A percentile compares a stretch with the other conserved stretches of the same genome.
These are phyloP conservation scores for Cetonia aurata DNA, from an alignment of 2,888 invertebrate species.

Conservation along the genomic window DNA sequence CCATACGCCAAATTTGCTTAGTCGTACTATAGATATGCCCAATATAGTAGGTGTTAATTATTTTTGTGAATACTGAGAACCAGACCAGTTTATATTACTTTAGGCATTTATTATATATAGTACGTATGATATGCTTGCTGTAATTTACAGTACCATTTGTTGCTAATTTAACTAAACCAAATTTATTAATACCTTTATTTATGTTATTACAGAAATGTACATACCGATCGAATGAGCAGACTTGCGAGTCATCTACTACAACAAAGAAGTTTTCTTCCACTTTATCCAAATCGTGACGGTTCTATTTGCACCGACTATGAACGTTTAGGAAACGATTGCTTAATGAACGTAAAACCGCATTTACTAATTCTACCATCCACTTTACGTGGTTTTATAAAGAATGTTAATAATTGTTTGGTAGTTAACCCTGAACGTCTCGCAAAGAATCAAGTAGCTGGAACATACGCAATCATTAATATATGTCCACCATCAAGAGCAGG, in stretches of 20 bases:
- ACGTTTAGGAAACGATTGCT: slow-evolving; percentile 79
- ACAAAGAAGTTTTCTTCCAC: slow-evolving; percentile 86
- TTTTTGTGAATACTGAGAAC: too few relatives aligned
- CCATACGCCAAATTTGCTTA: too few relatives aligned
- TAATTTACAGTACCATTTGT: too few relatives aligned
- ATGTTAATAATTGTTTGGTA: slow-evolving; percentile 82
- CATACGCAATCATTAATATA: slow-evolving; percentile 79
- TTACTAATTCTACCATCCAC: slow-evolving; percentile 87
- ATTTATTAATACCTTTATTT: slow-evolving; percentile 56
- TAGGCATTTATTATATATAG: too few relatives aligned
- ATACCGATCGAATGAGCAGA: slow-evolving; percentile 79
- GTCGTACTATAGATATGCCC: too few relatives aligned
- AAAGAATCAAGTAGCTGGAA: slow-evolving; percentile 81
- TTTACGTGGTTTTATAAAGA: slow-evolving; percentile 85
- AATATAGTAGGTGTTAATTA: too few relatives aligned
- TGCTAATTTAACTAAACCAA: neutral
- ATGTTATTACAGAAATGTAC: slow-evolving; percentile 36
- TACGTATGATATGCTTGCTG: too few relatives aligned
- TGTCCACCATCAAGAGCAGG: slow-evolving; percentile 55
- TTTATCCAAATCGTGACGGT: slow-evolving; percentile 77
- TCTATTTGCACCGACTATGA: slow-evolving; percentile 78
- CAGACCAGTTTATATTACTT: too few relatives aligned
- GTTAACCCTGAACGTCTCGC: slow-evolving; percentile 88
- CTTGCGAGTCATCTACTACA: slow-evolving; percentile 79
- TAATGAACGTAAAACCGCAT: slow-evolving; percentile 82